Base-by-base conservation (phyloP, 2,888 invertebrate species). In the Oeneis ivallda region DNA sequence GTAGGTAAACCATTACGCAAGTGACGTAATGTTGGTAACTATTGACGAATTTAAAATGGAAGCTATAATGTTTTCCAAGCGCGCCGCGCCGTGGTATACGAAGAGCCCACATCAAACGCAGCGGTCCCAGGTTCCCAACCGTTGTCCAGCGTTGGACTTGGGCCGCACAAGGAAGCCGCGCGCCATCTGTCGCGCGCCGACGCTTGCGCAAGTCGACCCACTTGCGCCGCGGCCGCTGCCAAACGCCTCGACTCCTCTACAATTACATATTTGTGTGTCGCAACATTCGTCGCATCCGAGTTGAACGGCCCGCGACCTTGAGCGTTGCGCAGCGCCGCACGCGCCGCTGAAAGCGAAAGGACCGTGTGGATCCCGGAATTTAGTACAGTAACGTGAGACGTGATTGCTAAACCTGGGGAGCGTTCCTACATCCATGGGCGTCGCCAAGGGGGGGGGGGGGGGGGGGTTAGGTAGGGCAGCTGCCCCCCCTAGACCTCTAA, bases 221-320 rank as follows among this genome's bases (percentile, higher is more conserved):
- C 80, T 90, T 90, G 83, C 78, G 78, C 77, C 79, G 83, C 81
- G 83, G 84, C 84, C 88, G 90, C 89, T 90, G 91, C 91, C 91
- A 89, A 90, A 85, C 88, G 86, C 84, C 80, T 84, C 86, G 81
- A 81, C 88, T 89, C 85, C 89, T 88, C 88, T 87, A 88, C 90
- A 90, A 89, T 91, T 90, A 90, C 89, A 89, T 89, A 88, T 90
- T 88, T 86, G 83, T 84, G 86, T 91, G 91, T 90, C 90, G 92
- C 91, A 91, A 92, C 84, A 75, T 72, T 83, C 85, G 87, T 89
- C 87, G 89, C 91, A 91, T 92, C 92, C 91, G 92, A 92, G 92
- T 91, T 92, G 91, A 92, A 92, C 87, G 91, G 85, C 89, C 89
- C 87, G 82, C 90, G 92, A 89, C 91, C 92, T 91, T 92, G 91